Conservation (phyloP, 2,888 invertebrate species). For the Tolmerus cingulatus region DNA sequence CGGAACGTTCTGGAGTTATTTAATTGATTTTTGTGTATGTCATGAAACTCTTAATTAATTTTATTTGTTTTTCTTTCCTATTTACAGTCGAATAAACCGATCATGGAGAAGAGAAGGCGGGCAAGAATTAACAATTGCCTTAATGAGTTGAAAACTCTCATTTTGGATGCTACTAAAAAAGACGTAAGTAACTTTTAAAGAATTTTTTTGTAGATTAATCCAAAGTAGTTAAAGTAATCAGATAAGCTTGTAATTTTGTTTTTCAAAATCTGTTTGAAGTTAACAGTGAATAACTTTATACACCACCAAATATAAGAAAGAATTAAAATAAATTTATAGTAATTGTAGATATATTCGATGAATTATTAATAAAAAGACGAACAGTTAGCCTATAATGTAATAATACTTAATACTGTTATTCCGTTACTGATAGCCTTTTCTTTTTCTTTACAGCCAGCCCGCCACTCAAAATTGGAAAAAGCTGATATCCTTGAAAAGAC, state of each 20-base stretch:
- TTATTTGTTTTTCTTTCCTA: conserved; percentile 45
- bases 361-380: no score
- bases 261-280: no score
- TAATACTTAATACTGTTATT: not conserved
- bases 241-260: not conserved
- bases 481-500: conserved; percentile 96
- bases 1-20: conserved; percentile 7
- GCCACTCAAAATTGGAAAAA: conserved; percentile 94
- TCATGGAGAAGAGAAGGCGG: conserved; percentile 90
- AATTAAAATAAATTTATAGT: no score
- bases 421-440: not conserved
- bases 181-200: conserved; percentile 74
- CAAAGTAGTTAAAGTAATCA: not conserved
- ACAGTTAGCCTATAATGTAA: no score
- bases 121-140: conserved; percentile 90
- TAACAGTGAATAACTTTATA: no score
- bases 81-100: conserved; percentile 88
- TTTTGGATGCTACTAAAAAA: conserved; percentile 86
- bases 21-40: conserved; percentile 27
- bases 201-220: not conserved
- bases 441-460: conserved; percentile 76
- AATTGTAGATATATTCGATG: no score
- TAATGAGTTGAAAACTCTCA: conserved; percentile 85
- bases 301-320: no score
- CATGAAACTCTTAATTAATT: not conserved